phyloP scores from a whole-genome alignment of 2,888 invertebrate species.

The Calliopum simillimum region DNA sequence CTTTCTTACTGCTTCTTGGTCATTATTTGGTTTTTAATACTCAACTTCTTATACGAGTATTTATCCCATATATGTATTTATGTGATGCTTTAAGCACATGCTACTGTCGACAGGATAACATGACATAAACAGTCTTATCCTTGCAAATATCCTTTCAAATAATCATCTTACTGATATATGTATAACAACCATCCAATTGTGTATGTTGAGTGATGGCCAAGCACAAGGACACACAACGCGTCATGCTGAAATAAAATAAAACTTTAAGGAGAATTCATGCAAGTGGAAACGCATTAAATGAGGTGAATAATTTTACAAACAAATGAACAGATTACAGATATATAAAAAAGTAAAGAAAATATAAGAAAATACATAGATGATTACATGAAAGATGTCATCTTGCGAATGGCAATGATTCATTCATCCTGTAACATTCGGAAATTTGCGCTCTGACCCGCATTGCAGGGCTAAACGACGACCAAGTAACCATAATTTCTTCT shows the following conservation, averaged over 20 bases:
- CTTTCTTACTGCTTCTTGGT: background rate
- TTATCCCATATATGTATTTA: background rate
- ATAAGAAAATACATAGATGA: constrained; percentile 2
- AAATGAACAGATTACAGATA: constrained; percentile 41
- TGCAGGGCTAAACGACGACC: background rate
- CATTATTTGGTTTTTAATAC: background rate
- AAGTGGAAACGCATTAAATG: constrained; percentile 62
- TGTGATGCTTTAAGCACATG: background rate
- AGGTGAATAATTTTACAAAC: constrained; percentile 60
- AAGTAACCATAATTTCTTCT: constrained; percentile 6
- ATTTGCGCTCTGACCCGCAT: constrained; percentile 14
- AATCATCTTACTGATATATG: no score
- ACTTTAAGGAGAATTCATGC: constrained; percentile 48
- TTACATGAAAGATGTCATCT: background rate
- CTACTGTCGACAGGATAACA: background rate
- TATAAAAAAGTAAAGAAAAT: constrained; percentile 15
- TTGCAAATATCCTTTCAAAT: background rate
- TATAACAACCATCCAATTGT: no score
- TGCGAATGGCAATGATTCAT: constrained; percentile 11
- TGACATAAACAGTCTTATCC: background rate
- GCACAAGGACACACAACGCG: background rate
- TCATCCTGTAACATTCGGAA: background rate
- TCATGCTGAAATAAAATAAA: constrained; percentile 30
- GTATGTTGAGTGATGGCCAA: no score
- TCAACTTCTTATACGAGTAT: background rate